Percentiles rank a stretch among this genome's conserved stretches.
These are phyloP conservation scores for Oxyura jamaicensis DNA, from an alignment of 2,113 vertebrate species.

Conservation along the genomic window DNA sequence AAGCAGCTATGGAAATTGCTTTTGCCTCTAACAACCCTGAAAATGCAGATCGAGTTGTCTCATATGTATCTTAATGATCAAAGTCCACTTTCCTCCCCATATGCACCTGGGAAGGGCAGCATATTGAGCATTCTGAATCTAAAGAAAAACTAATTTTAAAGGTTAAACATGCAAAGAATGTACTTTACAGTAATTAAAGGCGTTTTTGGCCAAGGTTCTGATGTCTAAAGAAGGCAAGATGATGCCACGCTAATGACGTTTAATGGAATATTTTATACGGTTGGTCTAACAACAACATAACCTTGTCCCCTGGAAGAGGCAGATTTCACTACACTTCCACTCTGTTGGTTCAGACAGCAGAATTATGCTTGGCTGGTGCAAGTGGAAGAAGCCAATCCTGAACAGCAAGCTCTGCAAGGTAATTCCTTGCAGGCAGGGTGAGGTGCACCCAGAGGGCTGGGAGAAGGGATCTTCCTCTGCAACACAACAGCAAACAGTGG, in stretches of 20 bases:
- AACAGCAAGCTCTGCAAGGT: background rate
- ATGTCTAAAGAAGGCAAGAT: background rate
- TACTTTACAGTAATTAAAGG: background rate
- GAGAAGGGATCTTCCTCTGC: background rate
- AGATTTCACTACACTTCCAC: background rate
- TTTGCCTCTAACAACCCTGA: background rate
- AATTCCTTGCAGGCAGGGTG: background rate
- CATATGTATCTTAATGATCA: constrained; percentile 4
- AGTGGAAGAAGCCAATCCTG: background rate
- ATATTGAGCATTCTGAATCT: background rate
- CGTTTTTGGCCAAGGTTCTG: background rate
- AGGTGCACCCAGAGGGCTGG: background rate
- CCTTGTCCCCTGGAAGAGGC: background rate
- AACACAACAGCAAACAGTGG: background rate
- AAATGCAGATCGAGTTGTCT: constrained; percentile 29
- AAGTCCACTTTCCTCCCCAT: constrained; percentile 3
- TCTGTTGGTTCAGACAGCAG: background rate
- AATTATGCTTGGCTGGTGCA: background rate
- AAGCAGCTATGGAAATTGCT: constrained; percentile 42
- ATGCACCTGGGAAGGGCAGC: background rate
- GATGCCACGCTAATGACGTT: background rate
- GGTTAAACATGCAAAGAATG: constrained; percentile 24
- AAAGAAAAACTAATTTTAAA: constrained; percentile 21
- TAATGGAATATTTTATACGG: constrained; percentile 24
- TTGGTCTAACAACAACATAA: background rate